Evolutionary conservation across 2,888 invertebrate species (phyloP), one percentile per base, ranked within the genome.

Genomic region (Zaprionus bogoriensis): DNA sequence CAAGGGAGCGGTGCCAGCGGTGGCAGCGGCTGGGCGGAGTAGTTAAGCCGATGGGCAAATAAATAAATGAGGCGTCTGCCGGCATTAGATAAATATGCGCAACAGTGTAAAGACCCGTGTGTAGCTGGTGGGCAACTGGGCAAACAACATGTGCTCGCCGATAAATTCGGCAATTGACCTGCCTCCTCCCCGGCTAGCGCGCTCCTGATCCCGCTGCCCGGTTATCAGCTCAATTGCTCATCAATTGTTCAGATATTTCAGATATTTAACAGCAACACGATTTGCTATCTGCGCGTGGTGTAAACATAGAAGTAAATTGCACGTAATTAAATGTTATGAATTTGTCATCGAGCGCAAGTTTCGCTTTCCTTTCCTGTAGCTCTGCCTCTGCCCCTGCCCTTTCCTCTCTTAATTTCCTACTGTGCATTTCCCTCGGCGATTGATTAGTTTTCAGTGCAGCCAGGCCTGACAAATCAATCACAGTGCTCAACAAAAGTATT

Each of bases 281-380:
- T 12, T 48, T 58, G 54, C 74, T 79, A 76, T 79, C 65, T 19
- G 30, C 3, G 32, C 57, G 54, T 57, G 67, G 65, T 83, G 77
- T 83, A 64, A 73, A 69, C 80, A 73, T 75, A 64, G 77, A 66
- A 64, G 62, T 77, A 77, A 80, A 83, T 83, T 83, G 77, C 61
- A 76, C 61, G 73, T 80, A 83, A 83, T 83, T 83, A 80, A 80
- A 80, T 83, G 81, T 80, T 80, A 80, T 80, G 80, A 80, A 81
- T 75, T 77, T 77, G 55, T 75, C 83, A 83, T 80, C 84, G 51
- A 39, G 36, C 54, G 14, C 66, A 60, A 73, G 53, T 47, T 55
- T 23, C 23, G 23, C 6, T 23, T 23, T 10, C 10, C 27, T 27
- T 27, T 27, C 27, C 4, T 6, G 2, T 27, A 6, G 9, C 57